phyloP scores from a whole-genome alignment of 2,888 invertebrate genomes.

The Drosophila paucipuncta region DNA sequence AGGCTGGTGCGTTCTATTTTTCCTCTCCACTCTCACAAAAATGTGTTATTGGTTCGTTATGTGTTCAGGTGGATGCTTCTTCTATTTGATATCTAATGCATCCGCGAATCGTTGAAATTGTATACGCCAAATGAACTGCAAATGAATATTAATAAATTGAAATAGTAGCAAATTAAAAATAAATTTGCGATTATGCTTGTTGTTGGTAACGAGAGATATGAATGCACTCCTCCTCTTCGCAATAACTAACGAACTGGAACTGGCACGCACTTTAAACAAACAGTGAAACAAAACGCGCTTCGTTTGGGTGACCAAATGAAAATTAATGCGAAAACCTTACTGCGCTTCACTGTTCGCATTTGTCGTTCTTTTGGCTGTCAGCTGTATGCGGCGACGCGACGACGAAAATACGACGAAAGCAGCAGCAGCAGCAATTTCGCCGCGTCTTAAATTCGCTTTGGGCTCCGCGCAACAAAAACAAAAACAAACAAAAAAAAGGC shows the following conservation, averaged over 20 bases:
- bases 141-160: constrained; percentile 5
- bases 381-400: constrained; percentile 36
- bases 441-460: constrained; percentile 33
- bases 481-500: constrained; percentile 13
- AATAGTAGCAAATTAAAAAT: constrained; percentile 2
- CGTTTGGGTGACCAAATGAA: constrained; percentile 9
- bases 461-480: constrained; percentile 39
- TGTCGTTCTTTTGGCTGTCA: constrained; percentile 41
- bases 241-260: not conserved
- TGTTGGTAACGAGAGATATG: not conserved
- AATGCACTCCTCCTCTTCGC: not conserved
- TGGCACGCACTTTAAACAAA: constrained; percentile 7
- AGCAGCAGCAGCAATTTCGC: constrained; percentile 12
- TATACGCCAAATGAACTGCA: constrained; percentile 39
- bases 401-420: constrained; percentile 6
- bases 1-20: constrained; percentile 26
- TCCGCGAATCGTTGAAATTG: constrained; percentile 35
- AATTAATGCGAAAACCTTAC: constrained; percentile 42
- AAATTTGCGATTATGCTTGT: not conserved
- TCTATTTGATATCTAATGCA: constrained; percentile 43
- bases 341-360: constrained; percentile 26
- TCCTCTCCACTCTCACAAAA: not conserved
- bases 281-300: constrained; percentile 2
- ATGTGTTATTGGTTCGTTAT: constrained; percentile 4
- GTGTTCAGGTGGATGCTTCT: constrained; percentile 3